Base-by-base conservation (phyloP, 2,113 vertebrate species). In the Heterotis niloticus region DNA sequence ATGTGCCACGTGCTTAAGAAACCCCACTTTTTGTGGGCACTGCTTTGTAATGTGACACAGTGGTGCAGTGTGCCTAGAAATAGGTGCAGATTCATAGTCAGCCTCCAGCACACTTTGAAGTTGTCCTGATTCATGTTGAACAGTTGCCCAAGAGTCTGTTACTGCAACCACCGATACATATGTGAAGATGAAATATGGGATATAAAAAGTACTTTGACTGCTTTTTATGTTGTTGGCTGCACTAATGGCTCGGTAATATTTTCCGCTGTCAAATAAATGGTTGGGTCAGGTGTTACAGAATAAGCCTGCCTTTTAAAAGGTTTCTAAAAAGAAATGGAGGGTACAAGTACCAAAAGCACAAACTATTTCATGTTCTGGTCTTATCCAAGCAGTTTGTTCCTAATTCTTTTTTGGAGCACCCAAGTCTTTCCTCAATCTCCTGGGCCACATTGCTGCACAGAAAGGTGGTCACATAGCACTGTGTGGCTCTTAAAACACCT, bases 381-480 rank as follows among this genome's bases (percentile, higher is more conserved):
- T 44, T 7, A 44, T 44, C 34, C 34, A 44, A 44, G 3, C 34
- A 44, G 34, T 44, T 44, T 44, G 34, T 44, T 44, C 34, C 7
- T 44, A 44, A 44, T 44, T 2, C 34, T 44, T 44, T 44, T n/a
- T n/a, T 44, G 3, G 7, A 44, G 7, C 54, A 54, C 54, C 71
- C 17, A 52, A 74, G 34, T 74, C 23, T 74, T 51, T 54, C 52
- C 70, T 23, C 57, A 52, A 59, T 74, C 71, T 72, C 70, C 14
- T 54, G 51, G 51, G 44, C 54, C 44, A 74, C 52, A 44, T 74
- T 24, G 23, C 54, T 57, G 71, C 71, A 74, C 59, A 62, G 20
- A 14, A 20, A 62, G 2, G 20, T 62, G 59, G 59, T 62, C 59
- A 74, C 56, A n/a, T 52, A 28, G 10, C 57, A 57, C 52, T 54